These are phyloP conservation scores for Thumatha senex DNA, from an alignment of 2,888 invertebrate species.

Conservation along the genomic window DNA sequence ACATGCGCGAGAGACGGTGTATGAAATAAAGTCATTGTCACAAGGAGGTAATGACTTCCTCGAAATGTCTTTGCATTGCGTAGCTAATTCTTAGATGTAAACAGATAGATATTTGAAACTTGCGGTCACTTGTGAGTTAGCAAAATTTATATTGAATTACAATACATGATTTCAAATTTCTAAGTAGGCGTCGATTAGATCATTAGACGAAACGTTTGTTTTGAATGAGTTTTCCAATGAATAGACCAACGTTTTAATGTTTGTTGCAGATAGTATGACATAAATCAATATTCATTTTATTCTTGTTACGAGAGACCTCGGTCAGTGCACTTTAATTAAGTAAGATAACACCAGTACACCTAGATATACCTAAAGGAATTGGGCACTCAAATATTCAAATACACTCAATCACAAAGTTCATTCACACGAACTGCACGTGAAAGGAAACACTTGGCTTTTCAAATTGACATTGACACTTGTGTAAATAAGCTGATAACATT, in stretches of 20 bases:
- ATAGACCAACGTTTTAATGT: background rate
- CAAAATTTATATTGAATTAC: conserved; percentile 20
- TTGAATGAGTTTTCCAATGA: conserved; percentile 33
- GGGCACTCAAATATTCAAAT: conserved; percentile 39
- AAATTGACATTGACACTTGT: conserved; percentile 35
- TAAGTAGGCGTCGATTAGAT: conserved; percentile 69
- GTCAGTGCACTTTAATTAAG: conserved; percentile 52
- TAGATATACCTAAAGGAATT: conserved; percentile 37
- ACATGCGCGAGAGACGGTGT: conserved; percentile 25
- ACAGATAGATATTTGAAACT: conserved; percentile 21
- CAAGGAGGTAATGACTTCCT: conserved; percentile 49
- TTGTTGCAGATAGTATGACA: conserved; percentile 5
- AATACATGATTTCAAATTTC: conserved; percentile 24
- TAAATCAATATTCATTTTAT: conserved; percentile 17
- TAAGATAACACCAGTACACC: conserved; percentile 35
- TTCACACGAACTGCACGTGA: conserved; percentile 23
- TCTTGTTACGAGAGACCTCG: conserved; percentile 23
- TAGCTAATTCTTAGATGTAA: conserved; percentile 18
- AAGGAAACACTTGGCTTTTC: conserved; percentile 15
- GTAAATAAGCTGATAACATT: conserved; percentile 35
- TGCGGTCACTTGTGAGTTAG: conserved; percentile 8
- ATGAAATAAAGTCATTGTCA: conserved; percentile 48
- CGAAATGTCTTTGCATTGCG: conserved; percentile 40
- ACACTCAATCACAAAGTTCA: conserved; percentile 44
- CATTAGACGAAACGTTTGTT: conserved; percentile 39